Evolutionary conservation across 2,888 invertebrate species (phyloP), one percentile per base, ranked within the genome.

Genomic region (Teleogryllus oceanicus): DNA sequence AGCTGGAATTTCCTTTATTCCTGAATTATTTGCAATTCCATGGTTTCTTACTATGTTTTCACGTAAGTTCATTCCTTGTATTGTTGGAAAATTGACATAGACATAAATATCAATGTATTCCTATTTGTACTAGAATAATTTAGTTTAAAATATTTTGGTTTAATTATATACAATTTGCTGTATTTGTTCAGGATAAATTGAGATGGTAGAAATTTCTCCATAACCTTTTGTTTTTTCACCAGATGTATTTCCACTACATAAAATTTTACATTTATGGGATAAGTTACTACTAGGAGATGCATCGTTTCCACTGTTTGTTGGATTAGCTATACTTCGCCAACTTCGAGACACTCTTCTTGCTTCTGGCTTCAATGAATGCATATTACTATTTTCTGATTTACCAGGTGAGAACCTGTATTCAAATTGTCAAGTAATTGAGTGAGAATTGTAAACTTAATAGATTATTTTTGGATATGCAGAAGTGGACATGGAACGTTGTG

Each of bases 21-120:
- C 99, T 0, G 98, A 99, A 87, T 89, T 99, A 20, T 99, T 98
- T 88, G 97, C 99, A 24, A 99, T 99, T 87, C 98, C 99, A 0
- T 99, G 99, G 99, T 99, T 98, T 87, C 89, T 99, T 62, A 99
- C 98, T 11, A 97, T 99, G 96, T 99, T 97, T 89, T 97, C 98
- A 81, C 98, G 97, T 98, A 88, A 93, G 94, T 91, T 50, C 50
- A 16, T 79, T 49, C 74, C 77, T 13, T 49, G 78, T 8, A 37
- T 37, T 37, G 37, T 37, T 37, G 37, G 37, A 8, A 37, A 37
- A 37, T 37, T 37, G 37, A 37, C 37, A 37, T 37, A 8, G 8
- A 37, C 8, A 37, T 24, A 3, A 3, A 24, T 37, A 8, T 37
- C 37, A 8, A 1, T 37, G 37, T 37, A 5, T 37, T 8, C 37